Evolutionary conservation across 2,797 vertebrate genomes (phyloP).

Genomic region (Caiman crocodilus): DNA sequence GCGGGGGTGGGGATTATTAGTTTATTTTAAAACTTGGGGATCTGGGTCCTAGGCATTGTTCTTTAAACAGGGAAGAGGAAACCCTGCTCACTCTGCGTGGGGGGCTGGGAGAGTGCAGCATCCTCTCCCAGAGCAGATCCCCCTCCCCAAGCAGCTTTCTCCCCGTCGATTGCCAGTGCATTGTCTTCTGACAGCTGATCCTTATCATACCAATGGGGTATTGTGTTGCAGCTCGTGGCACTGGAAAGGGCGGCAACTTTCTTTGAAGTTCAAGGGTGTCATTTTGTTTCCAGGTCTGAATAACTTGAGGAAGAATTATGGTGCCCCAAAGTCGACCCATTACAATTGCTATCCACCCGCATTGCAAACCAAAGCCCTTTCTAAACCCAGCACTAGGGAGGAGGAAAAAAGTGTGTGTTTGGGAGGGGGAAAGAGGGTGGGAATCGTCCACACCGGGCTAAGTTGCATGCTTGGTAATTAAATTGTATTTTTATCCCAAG

Average conservation of each 20-base stretch:
- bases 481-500: slow-evolving; percentile 83
- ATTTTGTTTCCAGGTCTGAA: slow-evolving; percentile 78
- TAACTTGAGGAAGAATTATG: slow-evolving; percentile 73
- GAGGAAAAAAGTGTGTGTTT: neutral
- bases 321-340: slow-evolving; percentile 75
- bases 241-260: slow-evolving; percentile 78
- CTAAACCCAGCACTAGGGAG: slow-evolving; percentile 52
- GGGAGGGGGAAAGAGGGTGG: neutral
- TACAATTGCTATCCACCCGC: slow-evolving; percentile 29
- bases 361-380: slow-evolving; percentile 59
- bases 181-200: slow-evolving; percentile 82
- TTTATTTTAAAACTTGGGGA: slow-evolving; percentile 43
- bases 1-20: neutral
- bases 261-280: slow-evolving; percentile 84
- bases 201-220: slow-evolving; percentile 76
- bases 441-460: slow-evolving; percentile 53
- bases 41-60: slow-evolving; percentile 40
- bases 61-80: slow-evolving; percentile 47
- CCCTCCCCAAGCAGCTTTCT: slow-evolving; percentile 51
- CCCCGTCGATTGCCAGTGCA: slow-evolving; percentile 56
- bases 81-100: slow-evolving; percentile 41
- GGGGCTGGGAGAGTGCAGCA: slow-evolving; percentile 37
- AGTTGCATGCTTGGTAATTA: slow-evolving; percentile 78
- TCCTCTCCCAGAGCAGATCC: slow-evolving; percentile 57
- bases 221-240: slow-evolving; percentile 81